Conservation (phyloP, 2,113 vertebrate species). For the Limanda limanda region DNA sequence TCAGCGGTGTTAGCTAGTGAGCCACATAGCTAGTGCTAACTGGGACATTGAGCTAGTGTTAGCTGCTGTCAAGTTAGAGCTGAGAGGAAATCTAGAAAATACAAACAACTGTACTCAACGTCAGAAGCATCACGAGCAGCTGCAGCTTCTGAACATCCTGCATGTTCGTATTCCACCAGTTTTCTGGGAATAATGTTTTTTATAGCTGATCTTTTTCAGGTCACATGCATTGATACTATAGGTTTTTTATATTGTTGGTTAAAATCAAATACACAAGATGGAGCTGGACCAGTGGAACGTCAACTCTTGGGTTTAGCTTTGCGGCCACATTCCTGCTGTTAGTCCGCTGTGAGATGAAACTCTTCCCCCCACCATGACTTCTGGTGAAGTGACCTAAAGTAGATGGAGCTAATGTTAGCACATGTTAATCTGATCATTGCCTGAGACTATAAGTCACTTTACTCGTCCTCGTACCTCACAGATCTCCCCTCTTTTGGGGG, state of each 20-base stretch:
- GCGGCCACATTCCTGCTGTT: background rate
- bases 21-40: conserved; percentile 1
- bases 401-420: background rate
- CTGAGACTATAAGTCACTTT: background rate
- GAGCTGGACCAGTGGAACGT: background rate
- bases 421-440: background rate
- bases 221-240: background rate
- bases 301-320: background rate
- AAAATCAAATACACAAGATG: background rate
- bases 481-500: background rate
- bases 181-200: background rate
- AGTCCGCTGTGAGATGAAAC: background rate
- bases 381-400: background rate
- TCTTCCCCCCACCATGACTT: background rate
- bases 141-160: background rate
- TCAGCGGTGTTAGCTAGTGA: background rate
- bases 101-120: background rate
- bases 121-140: background rate
- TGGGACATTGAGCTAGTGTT: background rate
- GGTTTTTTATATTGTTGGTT: background rate
- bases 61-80: background rate
- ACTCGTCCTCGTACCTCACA: background rate
- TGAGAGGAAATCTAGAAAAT: background rate
- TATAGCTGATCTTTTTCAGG: background rate
- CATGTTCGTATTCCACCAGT: background rate